Evolutionary conservation across 2,888 invertebrate genomes (phyloP).

Genomic region (Kryphioiulus occultus): DNA sequence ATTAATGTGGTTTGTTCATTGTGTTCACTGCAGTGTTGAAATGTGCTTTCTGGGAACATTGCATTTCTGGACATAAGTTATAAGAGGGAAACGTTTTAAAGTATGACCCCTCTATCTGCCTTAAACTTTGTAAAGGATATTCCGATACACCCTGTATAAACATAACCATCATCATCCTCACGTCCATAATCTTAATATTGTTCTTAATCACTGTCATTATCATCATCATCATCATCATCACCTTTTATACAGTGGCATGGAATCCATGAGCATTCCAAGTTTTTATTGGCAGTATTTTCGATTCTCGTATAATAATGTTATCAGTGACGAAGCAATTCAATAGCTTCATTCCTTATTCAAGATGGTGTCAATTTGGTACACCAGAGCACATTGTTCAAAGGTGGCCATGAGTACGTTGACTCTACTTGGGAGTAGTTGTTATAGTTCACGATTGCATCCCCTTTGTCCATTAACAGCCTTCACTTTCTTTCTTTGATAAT

Average conservation of each 20-base stretch:
- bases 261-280: background rate
- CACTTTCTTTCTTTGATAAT: background rate
- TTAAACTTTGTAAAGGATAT: too few relatives aligned
- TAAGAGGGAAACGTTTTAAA: too few relatives aligned
- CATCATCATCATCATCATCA: background rate
- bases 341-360: background rate
- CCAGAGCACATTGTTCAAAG: constrained; percentile 39
- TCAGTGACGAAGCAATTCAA: background rate
- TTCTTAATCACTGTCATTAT: too few relatives aligned
- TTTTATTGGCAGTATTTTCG: background rate
- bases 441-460: constrained; percentile 18
- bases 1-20: too few relatives aligned
- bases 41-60: too few relatives aligned
- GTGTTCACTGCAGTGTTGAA: too few relatives aligned
- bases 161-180: background rate
- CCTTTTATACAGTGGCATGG: background rate
- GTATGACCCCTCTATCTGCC: too few relatives aligned
- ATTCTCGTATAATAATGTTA: background rate
- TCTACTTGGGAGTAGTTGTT: background rate
- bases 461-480: constrained; percentile 39
- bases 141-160: too few relatives aligned
- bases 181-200: too few relatives aligned
- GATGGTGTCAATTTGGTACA: background rate
- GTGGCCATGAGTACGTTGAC: background rate
- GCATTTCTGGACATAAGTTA: too few relatives aligned